Conservation (phyloP, 2,113 vertebrate genomes). For the Prochilodus magdalenae region DNA sequence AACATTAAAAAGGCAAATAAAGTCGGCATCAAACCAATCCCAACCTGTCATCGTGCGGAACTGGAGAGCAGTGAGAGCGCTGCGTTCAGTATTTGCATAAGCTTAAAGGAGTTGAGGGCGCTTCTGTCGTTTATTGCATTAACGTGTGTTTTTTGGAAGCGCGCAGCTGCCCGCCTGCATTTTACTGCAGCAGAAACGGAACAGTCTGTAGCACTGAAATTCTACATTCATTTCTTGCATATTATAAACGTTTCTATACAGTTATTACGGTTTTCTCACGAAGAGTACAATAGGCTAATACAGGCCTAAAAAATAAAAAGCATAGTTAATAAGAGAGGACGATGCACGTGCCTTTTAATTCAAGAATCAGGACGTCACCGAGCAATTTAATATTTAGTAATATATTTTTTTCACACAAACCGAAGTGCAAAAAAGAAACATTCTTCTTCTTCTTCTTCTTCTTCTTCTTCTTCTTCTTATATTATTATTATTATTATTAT, state of each 20-base stretch:
- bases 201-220: background rate
- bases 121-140: constrained; percentile 7
- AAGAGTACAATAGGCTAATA: background rate
- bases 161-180: background rate
- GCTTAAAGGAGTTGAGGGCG: background rate
- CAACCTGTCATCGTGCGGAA: constrained; percentile 42
- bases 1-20: constrained; percentile 44
- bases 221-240: background rate
- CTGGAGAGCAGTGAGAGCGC: background rate
- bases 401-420: background rate
- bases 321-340: too few relatives aligned
- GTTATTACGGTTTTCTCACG: too few relatives aligned
- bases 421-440: too few relatives aligned
- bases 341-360: too few relatives aligned
- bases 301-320: background rate
- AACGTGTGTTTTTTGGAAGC: background rate
- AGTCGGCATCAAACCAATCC: constrained; percentile 39
- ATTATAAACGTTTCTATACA: background rate
- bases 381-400: too few relatives aligned
- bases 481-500: background rate
- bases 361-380: too few relatives aligned
- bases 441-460: too few relatives aligned
- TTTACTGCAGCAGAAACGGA: background rate
- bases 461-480: too few relatives aligned
- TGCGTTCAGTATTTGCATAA: constrained; percentile 23